phyloP scores from a whole-genome alignment of 1,140 invertebrate genomes.

The Ips typographus region DNA sequence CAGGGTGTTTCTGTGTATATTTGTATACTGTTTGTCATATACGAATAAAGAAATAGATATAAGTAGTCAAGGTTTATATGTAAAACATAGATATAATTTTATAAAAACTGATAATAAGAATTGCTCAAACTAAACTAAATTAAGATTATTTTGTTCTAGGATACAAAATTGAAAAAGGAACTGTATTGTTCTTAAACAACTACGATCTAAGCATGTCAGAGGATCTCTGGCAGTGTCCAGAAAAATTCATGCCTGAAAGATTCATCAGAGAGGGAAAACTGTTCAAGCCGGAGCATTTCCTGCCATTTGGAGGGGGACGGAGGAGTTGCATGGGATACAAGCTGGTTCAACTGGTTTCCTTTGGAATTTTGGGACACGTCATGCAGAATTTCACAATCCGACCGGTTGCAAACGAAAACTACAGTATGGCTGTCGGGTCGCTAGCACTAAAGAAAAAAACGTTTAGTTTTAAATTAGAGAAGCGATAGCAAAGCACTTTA shows the following conservation, averaged over 20 bases:
- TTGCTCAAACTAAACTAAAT: neutral
- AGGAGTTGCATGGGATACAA: slow-evolving; percentile 89
- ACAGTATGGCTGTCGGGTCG: slow-evolving; percentile 63
- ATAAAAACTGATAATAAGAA: too few relatives aligned
- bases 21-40: too few relatives aligned
- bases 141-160: slow-evolving; percentile 46
- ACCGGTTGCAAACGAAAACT: slow-evolving; percentile 55
- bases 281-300: slow-evolving; percentile 64
- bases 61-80: too few relatives aligned
- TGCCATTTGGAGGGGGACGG: slow-evolving; percentile 84
- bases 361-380: slow-evolving; percentile 70
- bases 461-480: slow-evolving; percentile 55
- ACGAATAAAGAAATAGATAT: too few relatives aligned
- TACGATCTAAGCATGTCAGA: slow-evolving; percentile 78
- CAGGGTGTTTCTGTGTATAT: too few relatives aligned
- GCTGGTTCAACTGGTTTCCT: slow-evolving; percentile 74
- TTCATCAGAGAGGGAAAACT: slow-evolving; percentile 61
- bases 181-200: slow-evolving; percentile 85
- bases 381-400: slow-evolving; percentile 71
- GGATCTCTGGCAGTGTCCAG: slow-evolving; percentile 70
- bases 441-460: slow-evolving; percentile 67
- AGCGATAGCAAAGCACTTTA: neutral
- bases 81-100: too few relatives aligned
- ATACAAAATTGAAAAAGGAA: slow-evolving; percentile 74
- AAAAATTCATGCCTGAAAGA: slow-evolving; percentile 71